Percentiles rank a stretch among this genome's conserved stretches.
phyloP scores from a whole-genome alignment of 1,140 invertebrate species.

The Whitmania pigra region DNA sequence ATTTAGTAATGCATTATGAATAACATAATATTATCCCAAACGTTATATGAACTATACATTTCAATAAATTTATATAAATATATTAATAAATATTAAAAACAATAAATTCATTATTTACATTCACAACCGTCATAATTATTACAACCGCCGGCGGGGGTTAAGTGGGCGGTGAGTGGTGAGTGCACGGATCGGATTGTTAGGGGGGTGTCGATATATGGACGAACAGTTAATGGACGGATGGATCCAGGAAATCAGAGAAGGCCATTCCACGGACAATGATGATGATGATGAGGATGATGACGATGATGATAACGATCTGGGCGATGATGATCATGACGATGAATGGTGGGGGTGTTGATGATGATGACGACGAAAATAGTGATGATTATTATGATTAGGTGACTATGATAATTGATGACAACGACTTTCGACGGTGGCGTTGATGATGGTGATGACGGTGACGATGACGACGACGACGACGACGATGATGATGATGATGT shows the following conservation, averaged over 20 bases:
- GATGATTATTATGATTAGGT: background rate
- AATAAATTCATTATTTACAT: too few relatives aligned
- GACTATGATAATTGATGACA: background rate
- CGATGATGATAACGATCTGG: conserved; percentile 2
- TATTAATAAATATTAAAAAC: too few relatives aligned
- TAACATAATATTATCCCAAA: too few relatives aligned
- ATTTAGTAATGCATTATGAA: too few relatives aligned
- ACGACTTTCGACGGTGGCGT: background rate
- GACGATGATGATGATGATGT: conserved; percentile 1
- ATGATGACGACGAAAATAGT: background rate
- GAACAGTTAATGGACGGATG: background rate
- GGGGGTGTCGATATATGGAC: background rate
- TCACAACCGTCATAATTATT: too few relatives aligned
- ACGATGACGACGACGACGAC: background rate
- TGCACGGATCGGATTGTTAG: background rate
- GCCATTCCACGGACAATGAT: background rate
- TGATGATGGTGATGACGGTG: conserved; percentile 4
- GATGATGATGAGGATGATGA: too few relatives aligned
- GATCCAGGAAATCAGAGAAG: background rate
- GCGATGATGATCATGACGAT: conserved; percentile 11
- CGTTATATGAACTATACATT: too few relatives aligned
- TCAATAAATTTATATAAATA: too few relatives aligned
- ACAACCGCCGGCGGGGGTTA: background rate
- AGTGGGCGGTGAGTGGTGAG: background rate
- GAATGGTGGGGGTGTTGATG: background rate